These are phyloP conservation scores for Diphyllodes magnificus DNA, from an alignment of 2,113 vertebrate genomes.

Conservation along the genomic window DNA sequence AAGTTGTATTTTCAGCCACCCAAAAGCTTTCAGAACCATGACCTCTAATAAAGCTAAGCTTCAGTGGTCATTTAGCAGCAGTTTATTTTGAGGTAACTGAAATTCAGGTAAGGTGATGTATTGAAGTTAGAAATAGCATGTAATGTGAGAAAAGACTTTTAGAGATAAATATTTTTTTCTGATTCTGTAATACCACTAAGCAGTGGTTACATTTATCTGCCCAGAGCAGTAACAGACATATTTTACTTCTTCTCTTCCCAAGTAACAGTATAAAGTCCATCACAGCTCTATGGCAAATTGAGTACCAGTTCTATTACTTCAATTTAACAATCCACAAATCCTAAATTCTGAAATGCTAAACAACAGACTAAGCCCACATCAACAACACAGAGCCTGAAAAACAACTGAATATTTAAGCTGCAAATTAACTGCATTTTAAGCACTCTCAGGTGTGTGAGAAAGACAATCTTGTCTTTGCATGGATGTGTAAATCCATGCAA, in stretches of 20 bases:
- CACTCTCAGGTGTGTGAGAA: neutral
- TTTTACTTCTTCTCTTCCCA: neutral
- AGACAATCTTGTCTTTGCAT: neutral
- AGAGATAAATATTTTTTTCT: neutral
- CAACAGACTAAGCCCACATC: neutral
- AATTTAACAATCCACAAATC: neutral
- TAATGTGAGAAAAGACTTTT: neutral
- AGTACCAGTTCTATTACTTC: neutral
- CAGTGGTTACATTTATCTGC: neutral
- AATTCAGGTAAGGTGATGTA: neutral
- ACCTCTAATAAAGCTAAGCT: neutral
- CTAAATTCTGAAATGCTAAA: neutral
- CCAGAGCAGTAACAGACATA: neutral
- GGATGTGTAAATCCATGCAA: neutral
- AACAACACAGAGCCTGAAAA: neutral
- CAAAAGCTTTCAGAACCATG: neutral
- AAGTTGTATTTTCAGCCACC: neutral
- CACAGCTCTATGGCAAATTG: neutral
- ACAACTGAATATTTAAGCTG: neutral
- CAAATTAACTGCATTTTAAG: neutral
- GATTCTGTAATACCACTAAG: neutral
- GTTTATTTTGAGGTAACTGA: neutral
- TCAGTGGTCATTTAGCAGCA: neutral
- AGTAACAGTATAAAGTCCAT: neutral
- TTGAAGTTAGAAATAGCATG: neutral